Conservation (phyloP, 2,888 invertebrate genomes). For the Eubasilissa splendida region DNA sequence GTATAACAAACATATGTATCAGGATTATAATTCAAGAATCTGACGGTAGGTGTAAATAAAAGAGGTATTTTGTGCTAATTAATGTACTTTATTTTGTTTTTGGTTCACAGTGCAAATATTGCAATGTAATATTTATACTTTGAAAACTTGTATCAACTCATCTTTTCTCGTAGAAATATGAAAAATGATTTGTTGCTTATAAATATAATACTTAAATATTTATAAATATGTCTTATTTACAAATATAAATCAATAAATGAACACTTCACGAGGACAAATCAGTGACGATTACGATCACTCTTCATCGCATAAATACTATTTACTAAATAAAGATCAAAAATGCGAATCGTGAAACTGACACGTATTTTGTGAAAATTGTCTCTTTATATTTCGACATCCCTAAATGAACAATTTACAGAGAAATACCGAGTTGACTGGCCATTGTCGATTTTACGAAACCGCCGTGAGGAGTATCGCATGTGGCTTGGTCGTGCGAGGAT, state of each 20-base stretch:
- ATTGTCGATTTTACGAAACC: conserved; percentile 18
- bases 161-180: neutral
- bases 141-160: conserved; percentile 10
- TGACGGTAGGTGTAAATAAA: neutral
- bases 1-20: too few relatives aligned
- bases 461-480: neutral
- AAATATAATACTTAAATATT: conserved; percentile 26
- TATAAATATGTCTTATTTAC: conserved; percentile 19
- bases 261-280: conserved; percentile 3
- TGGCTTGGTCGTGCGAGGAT: conserved; percentile 9
- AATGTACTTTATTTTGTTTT: conserved; percentile 27
- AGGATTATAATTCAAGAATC: too few relatives aligned
- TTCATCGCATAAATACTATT: neutral
- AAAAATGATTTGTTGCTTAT: conserved; percentile 16
- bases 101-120: conserved; percentile 47
- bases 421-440: conserved; percentile 32
- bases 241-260: conserved; percentile 21
- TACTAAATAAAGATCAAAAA: neutral
- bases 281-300: conserved; percentile 15
- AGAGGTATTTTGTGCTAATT: neutral
- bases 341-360: neutral
- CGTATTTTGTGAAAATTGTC: neutral
- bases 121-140: conserved; percentile 33
- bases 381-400: conserved; percentile 2
- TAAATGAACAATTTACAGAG: neutral